Evolutionary conservation across 1,140 invertebrate genomes (phyloP).

Genomic region (Calycopis cecrops): DNA sequence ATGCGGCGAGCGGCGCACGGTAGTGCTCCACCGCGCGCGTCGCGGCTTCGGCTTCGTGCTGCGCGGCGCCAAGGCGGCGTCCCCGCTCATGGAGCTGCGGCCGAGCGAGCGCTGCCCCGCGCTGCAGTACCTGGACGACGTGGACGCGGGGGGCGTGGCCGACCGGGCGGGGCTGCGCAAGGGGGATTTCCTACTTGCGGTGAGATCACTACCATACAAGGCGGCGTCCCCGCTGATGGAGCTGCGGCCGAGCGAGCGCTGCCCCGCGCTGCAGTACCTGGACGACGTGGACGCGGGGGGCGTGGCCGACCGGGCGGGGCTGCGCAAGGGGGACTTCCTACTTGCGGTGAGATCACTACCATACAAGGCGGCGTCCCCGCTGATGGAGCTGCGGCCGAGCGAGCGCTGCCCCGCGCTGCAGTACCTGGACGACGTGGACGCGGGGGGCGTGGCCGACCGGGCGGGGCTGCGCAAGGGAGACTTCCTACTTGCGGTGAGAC

Average conservation of each 20-base stretch:
- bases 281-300: no score
- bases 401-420: slow-evolving; percentile 95
- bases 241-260: no score
- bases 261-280: no score
- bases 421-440: slow-evolving; percentile 98
- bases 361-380: slow-evolving; percentile 92
- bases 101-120: slow-evolving; percentile 91
- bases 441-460: slow-evolving; percentile 96
- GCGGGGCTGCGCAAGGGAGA: slow-evolving; percentile 92
- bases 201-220: slow-evolving; percentile 62
- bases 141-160: slow-evolving; percentile 97
- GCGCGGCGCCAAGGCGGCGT: slow-evolving; percentile 96
- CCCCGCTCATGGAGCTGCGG: slow-evolving; percentile 90
- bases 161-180: slow-evolving; percentile 95
- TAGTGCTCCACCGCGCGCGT: slow-evolving; percentile 94
- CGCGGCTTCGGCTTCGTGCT: slow-evolving; percentile 99
- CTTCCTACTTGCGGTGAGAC: slow-evolving; percentile 81
- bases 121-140: slow-evolving; percentile 98
- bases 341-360: no score
- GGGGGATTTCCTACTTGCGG: slow-evolving; percentile 96
- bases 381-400: slow-evolving; percentile 90
- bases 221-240: no score
- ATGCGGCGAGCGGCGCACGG: slow-evolving; percentile 76
- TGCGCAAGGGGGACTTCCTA: no score
- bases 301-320: no score